Base-by-base conservation (phyloP, 37 sponge, comb jelly and placozoan genomes). In the Mnemiopsis leidyi region DNA sequence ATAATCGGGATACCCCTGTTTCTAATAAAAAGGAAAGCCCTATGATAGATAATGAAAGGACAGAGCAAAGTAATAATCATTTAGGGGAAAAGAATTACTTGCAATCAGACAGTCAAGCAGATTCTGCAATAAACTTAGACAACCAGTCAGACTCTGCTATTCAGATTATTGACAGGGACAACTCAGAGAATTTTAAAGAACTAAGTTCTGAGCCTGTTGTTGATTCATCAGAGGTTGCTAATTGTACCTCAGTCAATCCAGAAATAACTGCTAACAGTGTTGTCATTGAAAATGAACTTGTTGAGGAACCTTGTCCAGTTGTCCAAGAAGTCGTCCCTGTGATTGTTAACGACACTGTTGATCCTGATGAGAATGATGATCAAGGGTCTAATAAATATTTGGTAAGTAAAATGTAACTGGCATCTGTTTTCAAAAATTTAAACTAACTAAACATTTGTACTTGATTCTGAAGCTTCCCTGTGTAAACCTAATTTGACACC, bases 141-240 rank as follows among this genome's bases (percentile, higher is more conserved):
- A 77, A 77, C 18, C 79, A 77, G 32, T 77, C 79, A 34, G 79
- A 77, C 33, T 77, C 79, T 13, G 79, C 79, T 77, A 77, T 77
- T 20, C 79, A 77, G 32, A 26, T 77, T 1, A 77, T 77, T 26
- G 79, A 77, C 26, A 77, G 32, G 26, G 79, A 77, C 26, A 77
- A 77, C 33, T 77, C 79, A 34, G 79, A 77, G 32, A 77, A 26
- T 16, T 77, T 77, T 32, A 28, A 32, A 32, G 79, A 77, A 77
- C 33, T 32, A 5, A 31, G 33, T 77, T 77, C 79, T 34, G 79
- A 77, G 32, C 32, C 79, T 34, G 79, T 77, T 32, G 32, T 31
- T 77, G 61, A 48, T 48, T 48, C 61, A 48, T 77, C 79, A 34
- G 79, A 77, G 32, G 35, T 32, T 77, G 35, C 79, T 3, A 77